Base-by-base conservation (phyloP, 2,888 invertebrate genomes). In the Ophion costatus region DNA sequence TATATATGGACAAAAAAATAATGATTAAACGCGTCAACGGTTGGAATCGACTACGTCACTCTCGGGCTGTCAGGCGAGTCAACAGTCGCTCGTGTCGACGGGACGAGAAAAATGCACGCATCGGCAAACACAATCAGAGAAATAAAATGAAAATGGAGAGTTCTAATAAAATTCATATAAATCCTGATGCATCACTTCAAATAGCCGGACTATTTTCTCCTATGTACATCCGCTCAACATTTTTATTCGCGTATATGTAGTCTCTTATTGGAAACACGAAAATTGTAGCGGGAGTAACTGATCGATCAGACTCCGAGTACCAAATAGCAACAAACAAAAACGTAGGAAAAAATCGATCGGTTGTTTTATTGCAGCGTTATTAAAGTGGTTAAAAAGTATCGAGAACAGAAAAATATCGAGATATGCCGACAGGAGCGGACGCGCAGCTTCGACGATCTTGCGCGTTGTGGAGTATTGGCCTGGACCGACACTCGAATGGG, bases 21-120 rank as follows among this genome's bases (percentile, higher is more conserved):
- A 80, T 83, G 66, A 84, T 80, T 77, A 63, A 80, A 77, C 77
- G 80, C 80, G 80, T 84, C 83, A 67, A 84, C 67, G 80, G 61
- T 56, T 64, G 59, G 17, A 64, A 14, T 22, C 59, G 59, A 77
- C 66, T 57, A 29, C 61, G 71, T 71, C 80, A 66, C 73, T 84
- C 80, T 80, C 76, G 77, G 61, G 73, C 77, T 76, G 76, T 73
- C 80, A 71, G n/a, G 24, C 33, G 67, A 76, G 38, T 73, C 73
- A 63, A 76, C 51, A 66, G 38, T 77, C 73, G 56, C 57, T 63
- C 45, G 59, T 71, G 66, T 71, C 61, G 75, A 59, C 61, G n/a
- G 51, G 45, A 77, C 24, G 64, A 79, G 45, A 75, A 51, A 51
- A 63, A 64, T 9, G n/a, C 24, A 75, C 24, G 17, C n/a, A 64